Conservation (phyloP, 1,140 invertebrate species). For the Pachypsylla venusta region DNA sequence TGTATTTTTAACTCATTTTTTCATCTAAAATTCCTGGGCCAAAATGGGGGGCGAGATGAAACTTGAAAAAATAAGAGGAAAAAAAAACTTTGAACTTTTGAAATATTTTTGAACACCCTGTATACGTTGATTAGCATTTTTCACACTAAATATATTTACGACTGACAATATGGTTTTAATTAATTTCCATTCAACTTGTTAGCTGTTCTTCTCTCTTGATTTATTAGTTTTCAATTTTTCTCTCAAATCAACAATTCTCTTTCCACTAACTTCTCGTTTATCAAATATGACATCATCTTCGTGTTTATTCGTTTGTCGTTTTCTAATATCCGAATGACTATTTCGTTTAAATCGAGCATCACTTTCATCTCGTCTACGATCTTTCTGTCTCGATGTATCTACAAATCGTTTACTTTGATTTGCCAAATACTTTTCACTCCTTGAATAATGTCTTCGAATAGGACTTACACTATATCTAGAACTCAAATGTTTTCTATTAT, state of each 20-base stretch:
- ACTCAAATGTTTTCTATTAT: neutral
- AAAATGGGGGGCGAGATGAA: too few relatives aligned
- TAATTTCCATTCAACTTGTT: too few relatives aligned
- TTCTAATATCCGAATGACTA: neutral
- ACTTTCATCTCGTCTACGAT: neutral
- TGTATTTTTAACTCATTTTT: too few relatives aligned
- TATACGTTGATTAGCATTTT: too few relatives aligned
- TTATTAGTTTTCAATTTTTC: slow-evolving; percentile 3
- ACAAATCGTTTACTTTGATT: too few relatives aligned
- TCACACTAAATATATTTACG: too few relatives aligned
- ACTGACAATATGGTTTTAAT: too few relatives aligned
- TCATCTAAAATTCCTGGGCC: too few relatives aligned
- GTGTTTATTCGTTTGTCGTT: neutral
- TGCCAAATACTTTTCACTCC: neutral
- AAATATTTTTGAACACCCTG: too few relatives aligned
- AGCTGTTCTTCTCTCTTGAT: too few relatives aligned
- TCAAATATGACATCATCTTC: neutral
- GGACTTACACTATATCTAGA: slow-evolving; percentile 1
- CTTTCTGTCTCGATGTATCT: neutral
- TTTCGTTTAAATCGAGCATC: neutral
- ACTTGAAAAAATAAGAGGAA: too few relatives aligned
- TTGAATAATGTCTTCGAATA: neutral
- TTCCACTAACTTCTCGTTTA: neutral
- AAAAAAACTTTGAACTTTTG: too few relatives aligned
- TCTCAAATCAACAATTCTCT: neutral